Evolutionary conservation across 2,113 vertebrate species (phyloP), one percentile per base, ranked within the genome.

Genomic region (Zootoca vivipara): DNA sequence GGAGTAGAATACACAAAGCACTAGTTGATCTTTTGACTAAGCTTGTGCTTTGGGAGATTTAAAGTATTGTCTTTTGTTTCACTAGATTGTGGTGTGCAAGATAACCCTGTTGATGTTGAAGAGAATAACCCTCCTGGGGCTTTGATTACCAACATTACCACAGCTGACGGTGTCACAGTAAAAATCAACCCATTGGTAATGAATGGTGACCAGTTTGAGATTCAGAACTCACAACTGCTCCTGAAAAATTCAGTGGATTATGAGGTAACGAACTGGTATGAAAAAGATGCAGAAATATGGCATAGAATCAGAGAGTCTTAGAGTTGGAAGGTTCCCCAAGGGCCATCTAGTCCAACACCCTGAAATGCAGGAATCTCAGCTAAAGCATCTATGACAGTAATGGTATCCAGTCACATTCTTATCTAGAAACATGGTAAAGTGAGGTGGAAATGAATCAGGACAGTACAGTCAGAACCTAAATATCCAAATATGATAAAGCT

Each of bases 171-270:
- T 18, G 88, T 83, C 88, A 85, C 56, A 26, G 38, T 88, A 4
- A 69, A 0, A 1, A 85, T 95, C 18, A 69, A 93, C 33, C 35
- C 88, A 6, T 5, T 18, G 30, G 1, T 0, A 1, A 0, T 38
- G 0, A 78, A 93, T 2, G 18, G 0, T 33, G 1, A 2, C 0
- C 94, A 38, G 70, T 95, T 96, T 40, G 1, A 62, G 12, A 56
- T 95, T 7, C 16, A 33, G 35, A 82, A 18, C 12, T 38, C 58
- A 0, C n/a, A 95, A 35, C 92, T 96, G 86, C 40, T 4, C 87
- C 89, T 96, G 56, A 85, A 0, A 0, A 3, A 0, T 40, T 56
- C n/a, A 0, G 90, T 96, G 92, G 95, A 96, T 87, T 95, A 88
- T 18, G 95, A 96, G 93, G 95, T 95, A 62, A 52, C 9, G 9